These are phyloP conservation scores for Cyclopterus lumpus DNA, from an alignment of 2,797 vertebrate genomes.

Conservation along the genomic window DNA sequence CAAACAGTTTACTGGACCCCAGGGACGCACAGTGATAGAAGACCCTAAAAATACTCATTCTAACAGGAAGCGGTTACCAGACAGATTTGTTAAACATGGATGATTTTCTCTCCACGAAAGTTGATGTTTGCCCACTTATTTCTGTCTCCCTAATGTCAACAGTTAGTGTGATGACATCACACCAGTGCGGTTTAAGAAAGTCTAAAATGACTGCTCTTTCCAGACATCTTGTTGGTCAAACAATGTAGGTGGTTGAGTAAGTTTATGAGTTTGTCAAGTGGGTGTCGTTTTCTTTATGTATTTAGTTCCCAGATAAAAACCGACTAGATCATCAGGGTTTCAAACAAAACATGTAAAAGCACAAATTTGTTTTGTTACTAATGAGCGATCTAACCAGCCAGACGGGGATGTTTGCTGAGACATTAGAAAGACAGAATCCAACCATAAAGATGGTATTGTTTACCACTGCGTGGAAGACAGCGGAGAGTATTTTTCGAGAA, in stretches of 20 bases:
- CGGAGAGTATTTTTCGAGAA: constrained; percentile 7
- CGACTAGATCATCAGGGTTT: neutral
- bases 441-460: constrained; percentile 51
- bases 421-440: constrained; percentile 12
- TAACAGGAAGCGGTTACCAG: constrained; percentile 21
- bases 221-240: neutral
- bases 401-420: constrained; percentile 34
- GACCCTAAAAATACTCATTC: neutral
- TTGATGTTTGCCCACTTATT: constrained; percentile 6
- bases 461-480: constrained; percentile 7
- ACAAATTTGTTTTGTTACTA: neutral
- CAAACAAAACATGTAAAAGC: neutral
- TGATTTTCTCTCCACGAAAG: constrained; percentile 20
- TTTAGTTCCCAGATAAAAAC: neutral
- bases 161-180: neutral
- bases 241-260: no score
- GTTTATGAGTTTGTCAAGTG: no score
- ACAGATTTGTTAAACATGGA: constrained; percentile 10
- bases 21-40: neutral
- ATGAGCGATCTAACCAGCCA: neutral
- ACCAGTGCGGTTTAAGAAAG: neutral
- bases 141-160: constrained; percentile 12
- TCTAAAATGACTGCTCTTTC: neutral
- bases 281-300: no score
- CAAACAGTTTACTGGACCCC: neutral